A percentile compares a stretch with the other conserved stretches of the same genome.
Evolutionary conservation across 2,888 invertebrate genomes (phyloP).

Genomic region (Perizoma affinitatum): DNA sequence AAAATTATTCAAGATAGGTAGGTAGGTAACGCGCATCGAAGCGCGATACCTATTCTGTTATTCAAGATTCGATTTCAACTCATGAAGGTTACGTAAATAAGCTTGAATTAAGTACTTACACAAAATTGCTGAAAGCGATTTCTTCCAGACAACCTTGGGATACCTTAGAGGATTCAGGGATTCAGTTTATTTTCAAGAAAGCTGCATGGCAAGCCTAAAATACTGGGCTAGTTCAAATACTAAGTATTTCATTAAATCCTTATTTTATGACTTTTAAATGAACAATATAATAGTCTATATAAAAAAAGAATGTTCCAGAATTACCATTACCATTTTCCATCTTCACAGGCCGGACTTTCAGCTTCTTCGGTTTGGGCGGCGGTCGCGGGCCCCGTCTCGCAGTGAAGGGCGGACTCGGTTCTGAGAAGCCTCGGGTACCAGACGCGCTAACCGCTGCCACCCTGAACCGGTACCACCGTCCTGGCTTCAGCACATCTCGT

Average conservation of each 20-base stretch:
- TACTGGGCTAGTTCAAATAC: too few species aligned
- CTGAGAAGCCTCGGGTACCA: slow-evolving; percentile 89
- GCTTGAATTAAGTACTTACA: too few species aligned
- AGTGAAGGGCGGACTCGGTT: slow-evolving; percentile 84
- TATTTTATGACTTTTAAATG: too few species aligned
- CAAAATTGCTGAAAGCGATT: too few species aligned
- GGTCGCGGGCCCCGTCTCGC: slow-evolving; percentile 84
- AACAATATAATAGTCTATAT: background rate
- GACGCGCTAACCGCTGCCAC: slow-evolving; percentile 89
- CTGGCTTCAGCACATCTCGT: slow-evolving; percentile 85
- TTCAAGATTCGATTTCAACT: too few species aligned
- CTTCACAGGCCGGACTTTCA: slow-evolving; percentile 80
- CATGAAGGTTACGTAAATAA: too few species aligned
- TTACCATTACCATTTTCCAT: slow-evolving; percentile 61
- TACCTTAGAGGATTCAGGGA: too few species aligned
- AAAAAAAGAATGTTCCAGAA: background rate
- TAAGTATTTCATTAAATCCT: too few species aligned
- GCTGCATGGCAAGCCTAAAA: too few species aligned
- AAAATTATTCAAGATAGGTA: slow-evolving; percentile 8
- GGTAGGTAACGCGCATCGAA: background rate
- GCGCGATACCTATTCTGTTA: too few species aligned
- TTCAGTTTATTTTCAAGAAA: too few species aligned
- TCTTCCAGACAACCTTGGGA: too few species aligned
- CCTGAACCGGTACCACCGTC: slow-evolving; percentile 91
- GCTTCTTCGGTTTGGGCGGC: slow-evolving; percentile 85